These are phyloP conservation scores for Ochropleura plecta DNA, from an alignment of 2,888 invertebrate genomes.

Conservation along the genomic window DNA sequence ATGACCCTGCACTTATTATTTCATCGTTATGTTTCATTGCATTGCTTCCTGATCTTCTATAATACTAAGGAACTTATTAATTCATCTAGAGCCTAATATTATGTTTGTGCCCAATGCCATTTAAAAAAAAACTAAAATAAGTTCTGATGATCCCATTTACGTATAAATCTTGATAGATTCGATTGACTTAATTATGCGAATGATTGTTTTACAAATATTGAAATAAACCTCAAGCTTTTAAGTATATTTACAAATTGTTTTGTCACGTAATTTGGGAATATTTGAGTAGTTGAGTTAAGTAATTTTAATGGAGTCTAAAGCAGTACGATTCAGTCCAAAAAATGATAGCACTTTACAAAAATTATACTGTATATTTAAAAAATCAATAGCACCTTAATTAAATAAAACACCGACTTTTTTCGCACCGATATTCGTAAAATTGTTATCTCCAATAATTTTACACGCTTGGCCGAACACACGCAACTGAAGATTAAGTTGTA, in stretches of 20 bases:
- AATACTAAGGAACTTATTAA: slow-evolving; percentile 6
- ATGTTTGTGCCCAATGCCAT: not conserved
- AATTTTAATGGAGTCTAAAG: not conserved
- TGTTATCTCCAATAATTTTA: slow-evolving; percentile 7
- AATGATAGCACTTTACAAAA: not conserved
- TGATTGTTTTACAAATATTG: slow-evolving; percentile 22
- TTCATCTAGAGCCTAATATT: not conserved
- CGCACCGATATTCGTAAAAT: not conserved
- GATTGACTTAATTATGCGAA: slow-evolving; percentile 11
- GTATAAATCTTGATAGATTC: not conserved
- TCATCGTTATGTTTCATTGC: slow-evolving; percentile 10
- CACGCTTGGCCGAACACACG: slow-evolving; percentile 5
- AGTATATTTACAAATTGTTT: not conserved
- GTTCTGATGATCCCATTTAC: too few species aligned
- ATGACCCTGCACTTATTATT: slow-evolving; percentile 37
- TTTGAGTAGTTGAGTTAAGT: not conserved
- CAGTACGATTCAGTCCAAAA: not conserved
- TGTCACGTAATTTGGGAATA: not conserved
- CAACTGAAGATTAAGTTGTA: not conserved
- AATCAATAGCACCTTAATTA: not conserved
- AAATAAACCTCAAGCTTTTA: not conserved
- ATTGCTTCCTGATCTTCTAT: slow-evolving; percentile 17
- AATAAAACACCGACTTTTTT: slow-evolving; percentile 16
- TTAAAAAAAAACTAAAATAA: too few species aligned
- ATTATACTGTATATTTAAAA: not conserved